A percentile compares a stretch with the other conserved stretches of the same genome.
phyloP scores from a whole-genome alignment of 2,113 vertebrate genomes.

The Amblyornis subalaris region DNA sequence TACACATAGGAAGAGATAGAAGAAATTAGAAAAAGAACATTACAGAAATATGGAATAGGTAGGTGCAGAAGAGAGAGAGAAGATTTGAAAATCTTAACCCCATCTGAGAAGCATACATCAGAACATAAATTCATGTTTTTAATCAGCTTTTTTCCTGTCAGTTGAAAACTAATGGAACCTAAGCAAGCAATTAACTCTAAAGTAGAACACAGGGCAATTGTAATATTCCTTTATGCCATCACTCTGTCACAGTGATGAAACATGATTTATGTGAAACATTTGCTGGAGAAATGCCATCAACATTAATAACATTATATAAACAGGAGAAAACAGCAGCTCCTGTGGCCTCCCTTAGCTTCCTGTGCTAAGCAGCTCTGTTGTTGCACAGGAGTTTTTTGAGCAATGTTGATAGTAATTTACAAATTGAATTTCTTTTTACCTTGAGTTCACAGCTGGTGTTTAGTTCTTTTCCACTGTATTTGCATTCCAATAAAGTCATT shows the following conservation, averaged over 20 bases:
- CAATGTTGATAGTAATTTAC: background rate
- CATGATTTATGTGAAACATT: conserved; percentile 23
- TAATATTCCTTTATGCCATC: background rate
- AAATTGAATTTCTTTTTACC: background rate
- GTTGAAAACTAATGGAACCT: background rate
- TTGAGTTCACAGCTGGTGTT: background rate
- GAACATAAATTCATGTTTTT: background rate
- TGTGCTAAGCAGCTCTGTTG: background rate
- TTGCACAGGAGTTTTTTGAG: background rate
- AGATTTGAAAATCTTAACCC: background rate
- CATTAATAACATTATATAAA: background rate
- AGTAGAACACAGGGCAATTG: background rate
- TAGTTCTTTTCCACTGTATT: background rate
- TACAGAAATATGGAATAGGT: background rate
- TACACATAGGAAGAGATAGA: background rate
- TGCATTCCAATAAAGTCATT: background rate
- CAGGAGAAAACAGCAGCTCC: background rate
- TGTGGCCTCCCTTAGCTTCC: background rate
- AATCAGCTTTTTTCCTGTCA: background rate
- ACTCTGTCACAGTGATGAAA: background rate
- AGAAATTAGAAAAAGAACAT: background rate
- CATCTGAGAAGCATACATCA: background rate
- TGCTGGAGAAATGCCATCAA: conserved; percentile 4
- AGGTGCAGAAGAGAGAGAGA: background rate
- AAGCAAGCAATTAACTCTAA: conserved; percentile 6